Conservation (phyloP, 2,888 invertebrate species). For the Apodemia duryi region DNA sequence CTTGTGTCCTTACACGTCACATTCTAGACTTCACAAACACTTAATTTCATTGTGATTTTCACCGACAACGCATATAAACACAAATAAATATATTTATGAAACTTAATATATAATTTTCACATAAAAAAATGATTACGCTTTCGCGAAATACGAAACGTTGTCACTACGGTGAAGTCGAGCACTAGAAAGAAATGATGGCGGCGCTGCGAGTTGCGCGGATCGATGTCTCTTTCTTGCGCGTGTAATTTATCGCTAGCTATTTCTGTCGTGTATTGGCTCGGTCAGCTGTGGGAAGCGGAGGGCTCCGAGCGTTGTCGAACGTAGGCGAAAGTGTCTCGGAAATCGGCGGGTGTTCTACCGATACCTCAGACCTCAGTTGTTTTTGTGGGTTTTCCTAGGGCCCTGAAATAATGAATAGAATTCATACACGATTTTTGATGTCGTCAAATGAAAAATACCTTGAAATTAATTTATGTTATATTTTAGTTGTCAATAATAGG, state of each 20-base stretch:
- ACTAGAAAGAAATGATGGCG: conserved; percentile 75
- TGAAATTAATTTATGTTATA: not conserved
- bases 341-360: conserved; percentile 38
- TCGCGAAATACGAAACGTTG: conserved; percentile 61
- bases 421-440: not conserved
- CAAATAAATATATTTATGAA: conserved; percentile 51
- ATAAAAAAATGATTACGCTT: conserved; percentile 61
- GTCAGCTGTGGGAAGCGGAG: conserved; percentile 75
- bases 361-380: not conserved
- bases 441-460: not conserved
- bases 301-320: conserved; percentile 58
- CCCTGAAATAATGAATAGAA: not conserved
- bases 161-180: conserved; percentile 67
- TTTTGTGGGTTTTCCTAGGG: conserved; percentile 8
- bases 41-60: conserved; percentile 44
- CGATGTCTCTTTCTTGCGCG: conserved; percentile 41
- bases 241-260: conserved; percentile 33
- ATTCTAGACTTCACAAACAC: conserved; percentile 41
- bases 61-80: conserved; percentile 44
- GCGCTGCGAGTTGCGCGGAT: conserved; percentile 56
- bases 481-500: not conserved
- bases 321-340: conserved; percentile 70
- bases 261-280: conserved; percentile 53
- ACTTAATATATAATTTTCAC: conserved; percentile 66
- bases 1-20: conserved; percentile 43